Base-by-base conservation (phyloP, 1,140 invertebrate species). In the Wasmannia auropunctata region DNA sequence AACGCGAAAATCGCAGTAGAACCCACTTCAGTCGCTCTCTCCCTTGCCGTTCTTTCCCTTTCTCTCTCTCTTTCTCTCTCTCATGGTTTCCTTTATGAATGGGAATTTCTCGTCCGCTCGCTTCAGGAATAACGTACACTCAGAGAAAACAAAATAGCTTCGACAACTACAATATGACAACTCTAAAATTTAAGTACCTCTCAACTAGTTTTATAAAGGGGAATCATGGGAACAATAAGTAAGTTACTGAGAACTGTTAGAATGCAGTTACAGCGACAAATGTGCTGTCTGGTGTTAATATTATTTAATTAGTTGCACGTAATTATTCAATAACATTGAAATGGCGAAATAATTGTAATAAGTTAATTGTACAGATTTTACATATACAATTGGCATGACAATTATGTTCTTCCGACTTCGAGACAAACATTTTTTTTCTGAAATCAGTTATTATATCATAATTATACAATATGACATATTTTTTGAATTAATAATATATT, bases 1-100 rank as follows among this genome's bases (percentile, higher is more conserved):
- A 4, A 34, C n/a, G 40, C 40, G 51, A 69, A n/a, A 81, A 81
- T 81, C 49, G 37, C n/a, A n/a, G n/a, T 46, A 60, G 37, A 83
- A 74, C 1, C 11, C 25, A 25, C 28, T 60, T 34, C 51, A 83
- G n/a, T 34, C 11, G 14, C 19, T 40, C 34, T 58, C n/a, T 31
- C 6, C 31, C n/a, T n/a, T 81, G 72, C 46, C 34, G 0, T 22
- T 79, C n/a, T n/a, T n/a, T n/a, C n/a, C n/a, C n/a, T n/a, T n/a
- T n/a, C n/a, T n/a, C n/a, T n/a, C n/a, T n/a, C n/a, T n/a, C n/a
- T n/a, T n/a, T n/a, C n/a, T n/a, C n/a, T 31, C 7, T 28, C 34
- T 22, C 14, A 4, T 14, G 2, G 40, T 67, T 31, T 75, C 16
- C 34, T 37, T 49, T 37, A 37, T 14, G n/a, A 31, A 76, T 7